Conservation (phyloP, 1,140 invertebrate genomes). For the Bathynomus jamesi region DNA sequence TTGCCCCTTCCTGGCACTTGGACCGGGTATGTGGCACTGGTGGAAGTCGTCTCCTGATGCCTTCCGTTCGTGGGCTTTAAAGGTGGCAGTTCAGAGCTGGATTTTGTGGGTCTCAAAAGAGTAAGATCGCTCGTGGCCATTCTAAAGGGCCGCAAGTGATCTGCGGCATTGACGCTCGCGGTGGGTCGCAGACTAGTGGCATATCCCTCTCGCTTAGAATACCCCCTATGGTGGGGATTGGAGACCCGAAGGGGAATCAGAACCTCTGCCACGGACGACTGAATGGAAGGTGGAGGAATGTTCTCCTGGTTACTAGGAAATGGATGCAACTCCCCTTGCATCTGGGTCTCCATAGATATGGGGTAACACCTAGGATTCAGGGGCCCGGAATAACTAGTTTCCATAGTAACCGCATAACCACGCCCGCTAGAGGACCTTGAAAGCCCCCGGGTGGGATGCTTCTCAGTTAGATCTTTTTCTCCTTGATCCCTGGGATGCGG, state of each 20-base stretch:
- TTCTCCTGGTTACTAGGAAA: constrained; percentile 28
- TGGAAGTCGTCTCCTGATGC: constrained; percentile 2
- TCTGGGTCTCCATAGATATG: not conserved
- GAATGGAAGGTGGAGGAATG: constrained; percentile 26
- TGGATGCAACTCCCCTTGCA: not conserved
- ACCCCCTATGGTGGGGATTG: not conserved
- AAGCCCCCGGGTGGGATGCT: not conserved
- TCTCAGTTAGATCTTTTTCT: not conserved
- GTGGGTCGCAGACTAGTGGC: constrained; percentile 11
- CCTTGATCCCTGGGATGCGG: not conserved
- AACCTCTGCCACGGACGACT: not conserved
- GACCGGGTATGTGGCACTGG: not conserved
- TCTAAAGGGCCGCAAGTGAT: constrained; percentile 7
- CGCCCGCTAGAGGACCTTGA: not conserved
- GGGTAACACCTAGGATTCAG: not conserved
- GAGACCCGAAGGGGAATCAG: not conserved
- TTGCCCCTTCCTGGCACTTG: not conserved
- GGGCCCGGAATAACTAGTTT: not conserved
- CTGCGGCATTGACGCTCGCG: constrained; percentile 13
- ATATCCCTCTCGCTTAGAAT: not conserved
- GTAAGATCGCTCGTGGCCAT: constrained; percentile 14
- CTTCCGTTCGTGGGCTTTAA: constrained; percentile 24
- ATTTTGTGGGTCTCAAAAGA: constrained; percentile 28
- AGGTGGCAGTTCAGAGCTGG: constrained; percentile 28
- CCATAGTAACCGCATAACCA: not conserved